Evolutionary conservation across 64 coral and sea anemone species (phyloP), one percentile per base, ranked within the genome.

Genomic region (Dendrophyllia cribrosa): DNA sequence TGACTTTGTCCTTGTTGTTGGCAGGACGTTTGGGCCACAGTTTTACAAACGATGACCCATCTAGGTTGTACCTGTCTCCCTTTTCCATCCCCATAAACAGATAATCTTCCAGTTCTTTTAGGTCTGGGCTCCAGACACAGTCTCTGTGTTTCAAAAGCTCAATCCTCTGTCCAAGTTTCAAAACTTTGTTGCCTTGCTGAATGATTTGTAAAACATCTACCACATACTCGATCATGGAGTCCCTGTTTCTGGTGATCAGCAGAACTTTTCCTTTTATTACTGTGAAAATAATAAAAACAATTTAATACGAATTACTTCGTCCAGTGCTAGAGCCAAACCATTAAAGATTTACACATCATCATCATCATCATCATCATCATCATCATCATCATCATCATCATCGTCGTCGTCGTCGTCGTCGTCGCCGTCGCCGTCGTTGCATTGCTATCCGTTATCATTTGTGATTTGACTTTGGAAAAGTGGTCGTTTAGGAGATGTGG

Each of bases 1-100:
- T 19, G 4, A 13, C 14, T 64, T 64, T 56, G n/a, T 77, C 75
- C 59, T 84, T 84, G 43, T 84, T 84, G n/a, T 17, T 21, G 13
- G 1, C 20, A 46, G 61, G 61, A 13, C 55, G 22, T 9, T 4
- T 65, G 3, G 80, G 58, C 80, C 80, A 84, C 59, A 45, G 58
- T 68, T 63, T 68, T 19, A 83, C 89, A 43, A 82, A 91, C 9
- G 78, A 52, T 7, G 19, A 83, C 48, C 74, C 58, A 34, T 91
- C 89, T 7, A 91, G 23, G 8, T 59, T 25, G 24, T 73, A 91
- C 10, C 17, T 56, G 25, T 63, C 52, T 13, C 64, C 23, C 10
- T 96, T 84, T 85, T 89, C 56, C 61, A 50, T 58, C 16, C 95
- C 95, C 90, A 93, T 93, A 15, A 96, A 53, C 43, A 96, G 87